Percentiles rank a stretch among this genome's conserved stretches.
Conservation (phyloP, 1,140 invertebrate species). For the Gryllus bimaculatus region DNA sequence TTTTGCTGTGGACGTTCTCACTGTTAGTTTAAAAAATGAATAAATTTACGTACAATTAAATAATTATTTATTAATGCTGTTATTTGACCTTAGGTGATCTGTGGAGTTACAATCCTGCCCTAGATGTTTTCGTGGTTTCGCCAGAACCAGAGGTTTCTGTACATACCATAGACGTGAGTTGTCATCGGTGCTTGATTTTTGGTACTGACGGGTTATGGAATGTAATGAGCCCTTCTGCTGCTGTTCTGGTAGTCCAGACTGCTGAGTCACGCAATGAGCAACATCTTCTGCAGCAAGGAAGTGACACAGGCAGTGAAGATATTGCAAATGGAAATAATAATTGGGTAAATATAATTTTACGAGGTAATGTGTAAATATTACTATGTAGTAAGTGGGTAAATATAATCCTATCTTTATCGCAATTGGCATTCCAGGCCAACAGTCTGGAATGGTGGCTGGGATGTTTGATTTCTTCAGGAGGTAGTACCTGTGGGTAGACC, state of each 20-base stretch:
- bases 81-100: slow-evolving; percentile 59
- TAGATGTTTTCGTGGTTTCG: slow-evolving; percentile 89
- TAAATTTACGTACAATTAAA: no score
- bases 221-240: slow-evolving; percentile 73
- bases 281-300: slow-evolving; percentile 14
- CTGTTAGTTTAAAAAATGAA: no score
- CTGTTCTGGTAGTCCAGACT: slow-evolving; percentile 74
- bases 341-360: no score
- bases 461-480: no score
- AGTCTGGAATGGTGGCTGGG: no score
- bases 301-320: neutral
- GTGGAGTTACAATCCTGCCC: slow-evolving; percentile 90
- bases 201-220: slow-evolving; percentile 97
- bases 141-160: slow-evolving; percentile 93
- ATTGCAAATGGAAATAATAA: neutral
- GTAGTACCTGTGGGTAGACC: no score
- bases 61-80: no score
- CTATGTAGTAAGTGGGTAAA: neutral
- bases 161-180: slow-evolving; percentile 67
- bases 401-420: no score
- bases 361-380: no score
- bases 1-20: no score
- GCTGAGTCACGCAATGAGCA: slow-evolving; percentile 72
- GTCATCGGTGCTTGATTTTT: slow-evolving; percentile 80
- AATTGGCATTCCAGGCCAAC: no score